These are phyloP conservation scores for Nephrotoma appendiculata DNA, from an alignment of 2,888 invertebrate genomes.

Conservation along the genomic window DNA sequence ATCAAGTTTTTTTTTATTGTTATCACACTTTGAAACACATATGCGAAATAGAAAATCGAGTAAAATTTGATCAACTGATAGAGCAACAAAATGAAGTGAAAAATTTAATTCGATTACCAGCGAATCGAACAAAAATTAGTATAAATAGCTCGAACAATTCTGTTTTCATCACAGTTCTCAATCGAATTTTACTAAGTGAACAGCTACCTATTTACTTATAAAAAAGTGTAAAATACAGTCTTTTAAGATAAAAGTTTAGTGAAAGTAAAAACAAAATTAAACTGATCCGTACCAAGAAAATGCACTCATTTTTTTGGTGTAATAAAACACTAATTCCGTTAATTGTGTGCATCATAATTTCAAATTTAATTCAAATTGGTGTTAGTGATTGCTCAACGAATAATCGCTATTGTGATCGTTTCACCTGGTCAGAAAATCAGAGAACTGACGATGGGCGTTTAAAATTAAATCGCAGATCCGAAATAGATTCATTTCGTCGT, in stretches of 20 bases:
- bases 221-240: not conserved
- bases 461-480: not conserved
- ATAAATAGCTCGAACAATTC: not conserved
- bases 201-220: not conserved
- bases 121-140: not conserved
- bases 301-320: not conserved
- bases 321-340: not conserved
- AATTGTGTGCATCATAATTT: not conserved
- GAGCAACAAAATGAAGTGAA: not conserved
- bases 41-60: not conserved
- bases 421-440: not conserved
- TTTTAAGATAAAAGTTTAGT: not conserved
- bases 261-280: not conserved
- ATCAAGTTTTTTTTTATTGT: not conserved
- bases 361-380: not conserved
- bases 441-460: not conserved
- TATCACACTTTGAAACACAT: not conserved
- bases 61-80: not conserved
- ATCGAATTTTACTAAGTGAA: not conserved
- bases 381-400: not conserved
- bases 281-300: not conserved
- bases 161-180: not conserved
- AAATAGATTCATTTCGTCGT: not conserved
- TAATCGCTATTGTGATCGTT: not conserved
- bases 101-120: not conserved